Percentiles rank a stretch among this genome's conserved stretches.
These are phyloP conservation scores for Sitophilus oryzae DNA, from an alignment of 1,140 invertebrate species.

Conservation along the genomic window DNA sequence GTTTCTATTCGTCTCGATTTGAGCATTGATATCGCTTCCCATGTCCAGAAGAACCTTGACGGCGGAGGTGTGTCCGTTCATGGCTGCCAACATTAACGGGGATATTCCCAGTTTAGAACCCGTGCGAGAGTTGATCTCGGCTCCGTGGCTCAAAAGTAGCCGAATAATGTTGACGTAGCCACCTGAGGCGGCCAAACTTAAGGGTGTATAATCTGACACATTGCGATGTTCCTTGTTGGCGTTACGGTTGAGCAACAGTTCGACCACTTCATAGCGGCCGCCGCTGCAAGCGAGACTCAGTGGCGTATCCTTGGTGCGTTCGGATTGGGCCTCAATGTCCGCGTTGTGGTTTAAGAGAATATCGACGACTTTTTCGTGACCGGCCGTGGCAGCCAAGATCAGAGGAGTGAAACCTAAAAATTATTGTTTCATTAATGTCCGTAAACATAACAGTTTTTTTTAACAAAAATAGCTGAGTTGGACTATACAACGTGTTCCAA, in stretches of 20 bases:
- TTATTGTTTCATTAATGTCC: not conserved
- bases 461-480: constrained; percentile 6
- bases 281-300: constrained; percentile 95
- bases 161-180: constrained; percentile 99
- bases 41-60: constrained; percentile 90
- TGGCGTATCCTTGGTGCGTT: constrained; percentile 97
- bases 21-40: constrained; percentile 98
- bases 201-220: constrained; percentile 97
- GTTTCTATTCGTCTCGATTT: constrained; percentile 99
- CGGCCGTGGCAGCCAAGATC: constrained; percentile 94
- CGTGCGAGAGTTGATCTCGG: constrained; percentile 98
- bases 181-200: constrained; percentile 94
- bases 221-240: constrained; percentile 99
- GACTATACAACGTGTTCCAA: no score
- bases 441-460: not conserved
- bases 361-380: constrained; percentile 93
- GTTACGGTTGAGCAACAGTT: constrained; percentile 77
- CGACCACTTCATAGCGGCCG: constrained; percentile 86
- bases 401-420: constrained; percentile 81
- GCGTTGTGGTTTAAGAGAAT: constrained; percentile 87
- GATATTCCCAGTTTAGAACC: constrained; percentile 97
- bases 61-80: constrained; percentile 97
- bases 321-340: constrained; percentile 96
- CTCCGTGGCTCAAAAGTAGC: constrained; percentile 80
- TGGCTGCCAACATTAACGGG: constrained; percentile 97